Evolutionary conservation across 2,797 vertebrate genomes (phyloP).

Genomic region (Picus viridis): DNA sequence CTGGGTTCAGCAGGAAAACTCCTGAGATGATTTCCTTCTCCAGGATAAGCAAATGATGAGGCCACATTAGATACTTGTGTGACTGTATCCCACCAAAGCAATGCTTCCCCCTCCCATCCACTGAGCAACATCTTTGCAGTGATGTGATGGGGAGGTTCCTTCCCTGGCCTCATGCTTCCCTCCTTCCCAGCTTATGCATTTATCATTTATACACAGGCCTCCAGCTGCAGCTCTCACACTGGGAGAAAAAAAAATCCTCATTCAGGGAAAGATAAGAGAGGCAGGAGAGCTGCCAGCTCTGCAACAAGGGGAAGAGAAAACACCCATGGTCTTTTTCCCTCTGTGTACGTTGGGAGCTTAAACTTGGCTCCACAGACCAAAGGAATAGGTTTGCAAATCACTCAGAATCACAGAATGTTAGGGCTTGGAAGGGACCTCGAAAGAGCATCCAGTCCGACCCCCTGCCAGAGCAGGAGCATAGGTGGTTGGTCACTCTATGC

Average conservation of each 20-base stretch:
- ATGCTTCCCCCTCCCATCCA: accelerated
- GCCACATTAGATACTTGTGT: neutral
- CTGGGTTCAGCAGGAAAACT: neutral
- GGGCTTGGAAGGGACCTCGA: too few species aligned
- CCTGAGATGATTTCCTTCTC: neutral
- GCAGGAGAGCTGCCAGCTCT: conserved; percentile 29
- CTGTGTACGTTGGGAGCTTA: accelerated
- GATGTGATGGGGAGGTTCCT: neutral
- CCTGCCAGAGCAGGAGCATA: too few species aligned
- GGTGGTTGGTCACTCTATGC: too few species aligned
- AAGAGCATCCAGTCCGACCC: too few species aligned
- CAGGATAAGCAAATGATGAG: neutral
- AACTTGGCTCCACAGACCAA: neutral
- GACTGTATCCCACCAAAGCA: neutral
- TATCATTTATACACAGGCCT: conserved; percentile 12
- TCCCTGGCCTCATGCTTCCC: neutral
- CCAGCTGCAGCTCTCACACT: conserved; percentile 31
- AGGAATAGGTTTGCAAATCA: neutral
- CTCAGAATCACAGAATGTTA: too few species aligned
- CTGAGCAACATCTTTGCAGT: neutral
- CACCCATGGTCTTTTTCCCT: neutral
- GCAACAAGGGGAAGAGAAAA: neutral
- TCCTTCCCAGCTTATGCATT: neutral
- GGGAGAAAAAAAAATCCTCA: neutral
- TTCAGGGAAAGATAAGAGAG: conserved; percentile 12